These are phyloP conservation scores for Brachionus koreanus DNA, from an alignment of 1,140 invertebrate genomes.

Conservation along the genomic window DNA sequence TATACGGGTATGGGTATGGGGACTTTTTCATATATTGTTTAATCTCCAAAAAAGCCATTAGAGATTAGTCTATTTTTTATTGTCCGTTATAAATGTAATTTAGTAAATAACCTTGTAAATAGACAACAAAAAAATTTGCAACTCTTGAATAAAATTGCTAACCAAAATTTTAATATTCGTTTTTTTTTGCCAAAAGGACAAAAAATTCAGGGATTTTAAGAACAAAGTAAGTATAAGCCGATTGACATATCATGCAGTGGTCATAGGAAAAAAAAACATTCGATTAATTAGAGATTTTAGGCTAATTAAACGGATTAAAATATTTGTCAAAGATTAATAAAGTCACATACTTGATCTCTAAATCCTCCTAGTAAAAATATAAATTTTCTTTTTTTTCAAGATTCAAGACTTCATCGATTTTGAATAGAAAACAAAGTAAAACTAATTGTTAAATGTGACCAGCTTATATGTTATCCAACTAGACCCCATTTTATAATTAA, in stretches of 20 bases:
- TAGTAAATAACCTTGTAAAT: not conserved
- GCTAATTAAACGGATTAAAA: constrained; percentile 30
- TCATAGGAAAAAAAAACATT: not conserved
- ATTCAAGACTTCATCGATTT: constrained; percentile 31
- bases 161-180: not conserved
- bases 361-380: not conserved
- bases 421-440: not conserved
- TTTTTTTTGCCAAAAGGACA: not conserved
- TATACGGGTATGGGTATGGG: no score
- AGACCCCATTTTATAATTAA: not conserved
- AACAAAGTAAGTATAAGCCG: constrained; percentile 11
- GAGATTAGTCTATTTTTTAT: no score
- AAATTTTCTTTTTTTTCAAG: constrained; percentile 10
- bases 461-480: not conserved
- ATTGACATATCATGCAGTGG: constrained; percentile 30
- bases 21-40: no score
- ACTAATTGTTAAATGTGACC: not conserved
- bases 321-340: not conserved
- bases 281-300: not conserved
- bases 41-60: no score
- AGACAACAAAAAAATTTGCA: not conserved
- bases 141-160: not conserved
- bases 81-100: not conserved
- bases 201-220: not conserved
- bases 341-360: not conserved